A percentile compares a stretch with the other conserved stretches of the same genome.
phyloP scores from a whole-genome alignment of 1,140 invertebrate species.

The Meloidogyne hapla region DNA sequence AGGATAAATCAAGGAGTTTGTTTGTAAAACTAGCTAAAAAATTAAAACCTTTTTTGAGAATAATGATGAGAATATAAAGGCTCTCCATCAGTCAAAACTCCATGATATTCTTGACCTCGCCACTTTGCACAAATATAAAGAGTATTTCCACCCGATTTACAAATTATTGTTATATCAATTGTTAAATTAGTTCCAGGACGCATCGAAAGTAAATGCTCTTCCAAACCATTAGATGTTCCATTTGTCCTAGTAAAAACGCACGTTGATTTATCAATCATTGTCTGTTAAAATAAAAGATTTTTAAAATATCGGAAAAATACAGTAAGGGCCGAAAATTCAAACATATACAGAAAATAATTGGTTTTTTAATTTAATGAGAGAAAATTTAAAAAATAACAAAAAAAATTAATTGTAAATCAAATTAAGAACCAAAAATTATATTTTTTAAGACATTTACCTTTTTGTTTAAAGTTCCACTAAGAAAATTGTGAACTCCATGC shows the following conservation, averaged over 20 bases:
- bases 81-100: constrained; percentile 44
- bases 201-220: constrained; percentile 30
- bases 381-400: not conserved
- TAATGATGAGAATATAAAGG: constrained; percentile 33
- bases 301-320: too few species aligned
- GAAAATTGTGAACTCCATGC: constrained; percentile 18
- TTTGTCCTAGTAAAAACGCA: constrained; percentile 16
- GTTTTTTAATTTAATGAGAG: not conserved
- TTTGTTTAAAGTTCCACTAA: constrained; percentile 5
- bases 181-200: constrained; percentile 33
- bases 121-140: constrained; percentile 42
- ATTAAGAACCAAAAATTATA: not conserved
- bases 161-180: constrained; percentile 40
- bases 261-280: constrained; percentile 24
- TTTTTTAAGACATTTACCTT: too few species aligned
- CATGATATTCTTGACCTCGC: constrained; percentile 41
- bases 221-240: constrained; percentile 11
- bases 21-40: not conserved
- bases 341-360: too few species aligned
- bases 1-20: not conserved
- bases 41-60: constrained; percentile 37
- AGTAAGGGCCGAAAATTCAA: too few species aligned
- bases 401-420: not conserved
- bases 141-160: constrained; percentile 40
- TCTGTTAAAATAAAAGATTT: not conserved